phyloP scores from a whole-genome alignment of 1,140 invertebrate genomes.

The Drosophila pandora region DNA sequence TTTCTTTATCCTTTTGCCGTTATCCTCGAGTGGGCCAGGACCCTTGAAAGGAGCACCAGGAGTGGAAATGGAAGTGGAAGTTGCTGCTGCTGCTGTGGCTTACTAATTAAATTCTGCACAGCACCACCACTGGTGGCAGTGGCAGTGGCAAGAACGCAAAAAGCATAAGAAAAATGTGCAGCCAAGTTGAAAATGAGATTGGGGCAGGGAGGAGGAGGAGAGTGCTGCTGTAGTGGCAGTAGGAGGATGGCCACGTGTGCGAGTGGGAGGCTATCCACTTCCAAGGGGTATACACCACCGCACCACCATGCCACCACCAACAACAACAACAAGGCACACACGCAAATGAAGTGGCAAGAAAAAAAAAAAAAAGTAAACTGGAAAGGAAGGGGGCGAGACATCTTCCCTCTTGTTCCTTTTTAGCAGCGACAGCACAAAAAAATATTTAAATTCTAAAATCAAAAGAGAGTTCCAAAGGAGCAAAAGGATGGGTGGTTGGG shows the following conservation, averaged over 20 bases:
- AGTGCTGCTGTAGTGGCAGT: background rate
- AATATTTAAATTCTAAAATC: conserved; percentile 34
- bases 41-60: conserved; percentile 19
- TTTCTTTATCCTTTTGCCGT: conserved; percentile 44
- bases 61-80: conserved; percentile 26
- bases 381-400: conserved; percentile 1
- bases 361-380: background rate
- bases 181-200: conserved; percentile 47
- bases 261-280: conserved; percentile 19
- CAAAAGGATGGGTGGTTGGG: background rate
- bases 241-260: conserved; percentile 21
- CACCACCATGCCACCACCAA: background rate
- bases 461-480: conserved; percentile 7
- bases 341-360: conserved; percentile 62
- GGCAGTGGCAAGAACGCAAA: background rate
- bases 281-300: conserved; percentile 17
- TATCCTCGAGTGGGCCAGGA: conserved; percentile 41
- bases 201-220: background rate
- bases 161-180: conserved; percentile 44
- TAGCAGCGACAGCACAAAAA: conserved; percentile 13
- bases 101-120: conserved; percentile 66
- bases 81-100: conserved; percentile 37
- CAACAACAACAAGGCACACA: background rate
- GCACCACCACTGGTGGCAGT: background rate
- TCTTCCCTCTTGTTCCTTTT: conserved; percentile 9